A percentile compares a stretch with the other conserved stretches of the same genome.
Conservation (phyloP, 1,140 invertebrate genomes). For the Rhizoglyphus robini region DNA sequence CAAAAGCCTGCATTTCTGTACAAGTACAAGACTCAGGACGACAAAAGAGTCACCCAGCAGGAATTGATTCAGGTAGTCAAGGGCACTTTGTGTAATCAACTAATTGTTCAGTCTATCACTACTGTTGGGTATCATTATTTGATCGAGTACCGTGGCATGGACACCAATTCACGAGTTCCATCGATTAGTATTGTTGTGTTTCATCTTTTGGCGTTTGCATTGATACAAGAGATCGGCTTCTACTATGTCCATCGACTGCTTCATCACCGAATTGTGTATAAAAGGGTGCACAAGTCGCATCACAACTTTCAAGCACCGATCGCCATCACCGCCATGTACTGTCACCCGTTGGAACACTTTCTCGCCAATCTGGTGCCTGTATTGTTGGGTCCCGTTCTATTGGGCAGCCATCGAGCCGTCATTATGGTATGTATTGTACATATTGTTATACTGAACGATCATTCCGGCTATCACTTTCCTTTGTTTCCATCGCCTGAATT, state of each 20-base stretch:
- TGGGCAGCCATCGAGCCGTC: constrained; percentile 44
- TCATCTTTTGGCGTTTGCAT: background rate
- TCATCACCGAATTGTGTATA: constrained; percentile 23
- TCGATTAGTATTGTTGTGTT: background rate
- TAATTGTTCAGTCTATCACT: background rate
- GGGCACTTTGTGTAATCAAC: background rate
- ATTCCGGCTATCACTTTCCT: too few relatives aligned
- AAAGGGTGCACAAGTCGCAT: constrained; percentile 25
- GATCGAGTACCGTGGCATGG: background rate
- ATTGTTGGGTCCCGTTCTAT: constrained; percentile 19
- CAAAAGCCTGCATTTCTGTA: background rate
- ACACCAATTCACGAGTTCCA: background rate
- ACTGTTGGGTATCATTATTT: background rate
- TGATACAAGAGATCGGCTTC: background rate
- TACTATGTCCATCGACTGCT: constrained; percentile 19
- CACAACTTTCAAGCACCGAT: constrained; percentile 26
- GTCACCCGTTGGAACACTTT: constrained; percentile 25
- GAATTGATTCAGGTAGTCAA: background rate
- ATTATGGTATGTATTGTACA: constrained; percentile 48
- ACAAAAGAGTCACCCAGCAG: background rate
- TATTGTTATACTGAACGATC: background rate
- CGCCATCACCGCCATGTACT: constrained; percentile 26
- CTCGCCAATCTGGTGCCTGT: constrained; percentile 23
- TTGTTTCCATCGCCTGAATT: constrained; percentile 17
- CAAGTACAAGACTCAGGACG: background rate